Evolutionary conservation across 2,113 vertebrate genomes (phyloP), one percentile per base, ranked within the genome.

Genomic region (Calidris pygmaea): DNA sequence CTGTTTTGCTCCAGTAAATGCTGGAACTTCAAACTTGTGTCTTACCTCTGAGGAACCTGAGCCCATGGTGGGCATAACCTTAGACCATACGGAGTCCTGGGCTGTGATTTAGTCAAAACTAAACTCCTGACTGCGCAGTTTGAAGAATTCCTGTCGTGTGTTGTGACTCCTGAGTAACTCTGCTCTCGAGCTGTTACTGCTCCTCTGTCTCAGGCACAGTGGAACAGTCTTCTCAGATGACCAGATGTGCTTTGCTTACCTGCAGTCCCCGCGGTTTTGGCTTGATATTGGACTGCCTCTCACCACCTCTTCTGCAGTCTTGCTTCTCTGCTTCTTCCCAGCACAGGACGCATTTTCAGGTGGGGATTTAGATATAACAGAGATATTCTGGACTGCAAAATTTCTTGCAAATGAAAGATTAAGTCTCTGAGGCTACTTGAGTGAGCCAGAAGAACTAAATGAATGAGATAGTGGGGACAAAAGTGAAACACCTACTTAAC

Each of bases 401-500:
- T 91, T 60, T 71, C 39, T 82, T 91, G 74, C 62, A 91, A 85
- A 80, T 41, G 17, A 66, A 79, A 89, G 56, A 71, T 45, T 67
- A 70, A 67, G 7, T 79, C 85, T 89, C 48, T 68, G 19, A 66
- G 30, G 65, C 53, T 89, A 48, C 72, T 45, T 83, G 48, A 95
- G 91, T 32, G 65, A 96, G 27, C 45, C 87, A 68, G 29, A 91
- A n/a, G 27, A 95, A 94, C 79, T 82, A 97, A 95, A 94, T 89
- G 87, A 96, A 94, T 91, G 74, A 95, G 89, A 32, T 79, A 89
- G 87, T 14, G 22, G 55, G 81, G 67, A 94, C 87, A 93, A 87
- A 95, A 95, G 71, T 73, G 81, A 96, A 94, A 97, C 85, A 93
- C 89, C 85, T 91, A 95, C 87, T 96, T 89, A 89, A 93, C 71